phyloP scores from a whole-genome alignment of 2,888 invertebrate species.

The Serripes groenlandicus region DNA sequence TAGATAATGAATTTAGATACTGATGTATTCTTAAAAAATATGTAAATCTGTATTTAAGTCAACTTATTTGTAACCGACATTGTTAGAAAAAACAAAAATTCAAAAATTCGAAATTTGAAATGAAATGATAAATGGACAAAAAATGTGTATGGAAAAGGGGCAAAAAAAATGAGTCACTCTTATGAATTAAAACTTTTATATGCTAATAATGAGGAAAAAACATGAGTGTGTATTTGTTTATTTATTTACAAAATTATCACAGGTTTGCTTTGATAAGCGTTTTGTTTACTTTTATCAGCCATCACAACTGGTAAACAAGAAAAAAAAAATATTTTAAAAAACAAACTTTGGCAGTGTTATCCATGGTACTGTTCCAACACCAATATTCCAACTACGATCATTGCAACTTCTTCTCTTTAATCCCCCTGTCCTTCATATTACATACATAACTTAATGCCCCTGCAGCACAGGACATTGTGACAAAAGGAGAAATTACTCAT shows the following conservation, averaged over 20 bases:
- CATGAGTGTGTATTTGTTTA: constrained; percentile 3
- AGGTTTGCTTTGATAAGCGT: constrained; percentile 76
- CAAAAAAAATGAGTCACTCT: constrained; percentile 8
- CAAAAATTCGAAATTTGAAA: no score
- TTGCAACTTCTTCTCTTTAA: constrained; percentile 1
- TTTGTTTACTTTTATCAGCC: constrained; percentile 21
- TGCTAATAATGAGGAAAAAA: constrained; percentile 6
- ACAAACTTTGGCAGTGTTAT: constrained; percentile 65
- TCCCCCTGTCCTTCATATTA: no score
- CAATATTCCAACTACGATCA: neutral
- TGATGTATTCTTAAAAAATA: no score
- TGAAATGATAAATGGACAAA: neutral
- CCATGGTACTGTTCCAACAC: constrained; percentile 28
- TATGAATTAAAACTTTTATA: neutral
- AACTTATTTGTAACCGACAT: no score
- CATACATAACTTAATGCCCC: no score
- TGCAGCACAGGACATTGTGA: no score
- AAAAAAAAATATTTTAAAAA: constrained; percentile 29
- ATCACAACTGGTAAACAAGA: constrained; percentile 10
- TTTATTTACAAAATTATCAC: constrained; percentile 76
- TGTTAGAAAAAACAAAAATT: no score
- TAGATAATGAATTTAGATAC: no score
- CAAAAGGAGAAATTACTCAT: no score
- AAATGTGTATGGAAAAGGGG: neutral
- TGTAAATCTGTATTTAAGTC: no score